These are phyloP conservation scores for Anthrax anthrax DNA, from an alignment of 2,888 invertebrate species.

Conservation along the genomic window DNA sequence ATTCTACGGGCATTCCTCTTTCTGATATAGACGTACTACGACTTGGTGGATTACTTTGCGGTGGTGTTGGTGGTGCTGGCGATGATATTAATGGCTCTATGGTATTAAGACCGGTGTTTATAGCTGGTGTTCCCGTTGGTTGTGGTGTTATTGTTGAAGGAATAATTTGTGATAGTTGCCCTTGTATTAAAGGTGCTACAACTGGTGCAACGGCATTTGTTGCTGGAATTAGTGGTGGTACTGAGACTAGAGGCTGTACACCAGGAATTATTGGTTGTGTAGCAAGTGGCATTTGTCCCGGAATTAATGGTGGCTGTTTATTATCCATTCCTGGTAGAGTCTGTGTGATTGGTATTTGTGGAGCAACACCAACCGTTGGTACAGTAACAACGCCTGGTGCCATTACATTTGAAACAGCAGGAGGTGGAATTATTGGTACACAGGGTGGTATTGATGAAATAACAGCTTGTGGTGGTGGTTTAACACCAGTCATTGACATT, in stretches of 20 bases:
- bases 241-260: constrained; percentile 2
- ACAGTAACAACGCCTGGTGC: background rate
- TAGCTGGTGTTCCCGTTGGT: constrained; percentile 6
- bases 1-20: constrained; percentile 43
- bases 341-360: background rate
- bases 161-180: constrained; percentile 22
- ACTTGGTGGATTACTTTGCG: constrained; percentile 33
- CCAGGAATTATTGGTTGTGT: constrained; percentile 13
- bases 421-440: too few relatives aligned
- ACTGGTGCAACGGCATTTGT: constrained; percentile 13
- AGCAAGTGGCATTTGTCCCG: constrained; percentile 31
- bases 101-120: constrained; percentile 14
- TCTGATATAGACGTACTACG: constrained; percentile 36
- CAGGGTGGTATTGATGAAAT: too few relatives aligned
- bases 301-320: constrained; percentile 28
- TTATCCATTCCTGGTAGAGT: background rate
- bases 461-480: background rate
- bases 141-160: constrained; percentile 10
- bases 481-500: background rate
- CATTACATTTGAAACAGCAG: constrained; percentile 14
- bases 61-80: constrained; percentile 26
- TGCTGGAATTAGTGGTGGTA: constrained; percentile 12
- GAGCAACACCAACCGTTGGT: constrained; percentile 3
- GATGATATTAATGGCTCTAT: constrained; percentile 26
- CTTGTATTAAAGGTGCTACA: constrained; percentile 14